Evolutionary conservation across 2,888 invertebrate genomes (phyloP).

Genomic region (Andrena haemorrhoa): DNA sequence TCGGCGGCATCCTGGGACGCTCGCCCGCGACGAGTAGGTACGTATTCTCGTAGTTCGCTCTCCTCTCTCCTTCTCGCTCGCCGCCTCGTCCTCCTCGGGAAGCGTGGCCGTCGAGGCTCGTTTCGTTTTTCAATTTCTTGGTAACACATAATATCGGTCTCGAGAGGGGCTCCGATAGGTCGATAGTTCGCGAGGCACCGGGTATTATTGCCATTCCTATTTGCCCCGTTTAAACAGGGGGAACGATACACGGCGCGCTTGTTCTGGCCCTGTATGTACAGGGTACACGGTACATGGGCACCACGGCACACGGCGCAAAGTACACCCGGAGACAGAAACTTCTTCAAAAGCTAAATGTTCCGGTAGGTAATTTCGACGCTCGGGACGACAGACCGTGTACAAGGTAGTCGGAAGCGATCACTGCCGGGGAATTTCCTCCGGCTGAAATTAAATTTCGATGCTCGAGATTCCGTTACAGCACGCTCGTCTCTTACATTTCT

Average conservation of each 20-base stretch:
- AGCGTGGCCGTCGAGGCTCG: slow-evolving; percentile 33
- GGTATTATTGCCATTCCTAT: slow-evolving; percentile 73
- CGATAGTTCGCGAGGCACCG: slow-evolving; percentile 65
- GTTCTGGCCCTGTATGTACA: slow-evolving; percentile 47
- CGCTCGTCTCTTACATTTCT: not conserved
- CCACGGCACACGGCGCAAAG: slow-evolving; percentile 22
- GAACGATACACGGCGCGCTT: slow-evolving; percentile 39
- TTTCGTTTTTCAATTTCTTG: slow-evolving; percentile 57
- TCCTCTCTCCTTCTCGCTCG: no score
- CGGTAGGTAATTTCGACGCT: slow-evolving; percentile 68
- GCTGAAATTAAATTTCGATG: slow-evolving; percentile 67
- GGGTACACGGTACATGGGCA: slow-evolving; percentile 23
- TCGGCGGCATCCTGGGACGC: not conserved
- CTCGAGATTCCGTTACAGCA: slow-evolving; percentile 22
- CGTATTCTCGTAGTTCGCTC: slow-evolving; percentile 8
- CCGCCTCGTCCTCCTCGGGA: slow-evolving; percentile 7
- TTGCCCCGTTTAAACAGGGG: slow-evolving; percentile 68
- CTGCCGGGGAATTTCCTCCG: slow-evolving; percentile 37
- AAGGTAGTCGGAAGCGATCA: slow-evolving; percentile 40
- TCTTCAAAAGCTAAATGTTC: slow-evolving; percentile 65
- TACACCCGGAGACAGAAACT: slow-evolving; percentile 43
- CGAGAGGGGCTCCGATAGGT: slow-evolving; percentile 53
- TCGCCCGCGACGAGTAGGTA: not conserved
- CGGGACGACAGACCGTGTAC: slow-evolving; percentile 27
- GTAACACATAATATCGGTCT: slow-evolving; percentile 65